phyloP scores from a whole-genome alignment of 2,888 invertebrate species.

The Sepiola atlantica region DNA sequence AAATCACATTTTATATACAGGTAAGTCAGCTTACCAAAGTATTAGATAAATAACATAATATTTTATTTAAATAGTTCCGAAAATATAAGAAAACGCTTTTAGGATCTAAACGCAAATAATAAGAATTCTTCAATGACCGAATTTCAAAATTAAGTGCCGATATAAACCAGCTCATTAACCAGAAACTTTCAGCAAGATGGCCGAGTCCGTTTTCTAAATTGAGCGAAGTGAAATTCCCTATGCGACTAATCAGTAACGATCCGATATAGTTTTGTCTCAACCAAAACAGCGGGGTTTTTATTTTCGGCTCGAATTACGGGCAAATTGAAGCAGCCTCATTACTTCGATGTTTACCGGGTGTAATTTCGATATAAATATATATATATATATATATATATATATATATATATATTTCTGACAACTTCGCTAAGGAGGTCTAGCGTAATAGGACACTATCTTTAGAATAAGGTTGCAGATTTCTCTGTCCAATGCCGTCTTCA shows the following conservation, averaged over 20 bases:
- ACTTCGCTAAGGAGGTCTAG: neutral
- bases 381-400: no score
- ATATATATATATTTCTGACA: neutral
- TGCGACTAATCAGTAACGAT: neutral
- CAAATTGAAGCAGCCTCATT: neutral
- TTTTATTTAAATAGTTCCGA: neutral
- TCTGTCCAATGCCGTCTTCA: neutral
- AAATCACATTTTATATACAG: no score
- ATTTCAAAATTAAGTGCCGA: neutral
- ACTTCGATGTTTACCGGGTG: neutral
- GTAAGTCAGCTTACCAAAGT: no score
- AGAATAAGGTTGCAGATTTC: neutral
- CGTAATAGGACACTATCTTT: neutral
- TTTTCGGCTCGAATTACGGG: neutral
- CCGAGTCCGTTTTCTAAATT: neutral
- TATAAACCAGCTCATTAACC: neutral
- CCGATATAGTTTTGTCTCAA: neutral
- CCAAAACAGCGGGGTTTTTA: neutral
- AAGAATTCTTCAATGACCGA: neutral
- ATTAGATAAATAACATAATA: no score
- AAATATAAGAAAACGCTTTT: neutral
- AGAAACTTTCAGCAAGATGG: neutral
- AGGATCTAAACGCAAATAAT: neutral
- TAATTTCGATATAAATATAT: neutral
- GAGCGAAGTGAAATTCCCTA: neutral